phyloP scores from a whole-genome alignment of 1,140 invertebrate species.

The Andrena cerasifolii region DNA sequence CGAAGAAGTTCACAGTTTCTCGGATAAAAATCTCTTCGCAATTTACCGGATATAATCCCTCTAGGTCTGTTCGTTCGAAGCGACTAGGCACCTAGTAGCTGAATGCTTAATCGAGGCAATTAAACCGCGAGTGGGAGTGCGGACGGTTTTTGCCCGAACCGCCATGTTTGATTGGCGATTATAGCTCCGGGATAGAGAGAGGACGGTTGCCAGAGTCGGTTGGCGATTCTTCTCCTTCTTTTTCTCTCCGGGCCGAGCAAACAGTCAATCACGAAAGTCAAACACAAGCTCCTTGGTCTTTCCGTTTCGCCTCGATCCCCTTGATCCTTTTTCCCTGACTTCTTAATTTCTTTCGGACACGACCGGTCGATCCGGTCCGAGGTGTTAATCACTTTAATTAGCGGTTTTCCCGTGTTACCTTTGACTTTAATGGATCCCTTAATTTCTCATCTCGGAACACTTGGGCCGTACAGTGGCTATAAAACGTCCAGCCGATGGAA shows the following conservation, averaged over 20 bases:
- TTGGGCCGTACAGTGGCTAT: conserved; percentile 39
- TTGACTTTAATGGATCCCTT: conserved; percentile 65
- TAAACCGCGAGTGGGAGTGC: conserved; percentile 3
- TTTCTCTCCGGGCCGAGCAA: conserved; percentile 12
- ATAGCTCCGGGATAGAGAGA: conserved; percentile 55
- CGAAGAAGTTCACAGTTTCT: not conserved
- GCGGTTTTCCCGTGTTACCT: conserved; percentile 56
- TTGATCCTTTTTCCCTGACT: conserved; percentile 61
- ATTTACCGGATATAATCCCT: not conserved
- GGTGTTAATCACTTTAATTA: conserved; percentile 72
- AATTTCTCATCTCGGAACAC: conserved; percentile 62
- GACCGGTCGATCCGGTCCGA: conserved; percentile 56
- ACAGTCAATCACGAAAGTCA: conserved; percentile 65
- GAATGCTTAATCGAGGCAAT: conserved; percentile 41
- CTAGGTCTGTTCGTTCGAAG: too few relatives aligned
- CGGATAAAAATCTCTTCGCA: not conserved
- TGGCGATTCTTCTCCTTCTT: conserved; percentile 16
- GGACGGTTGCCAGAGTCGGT: not conserved
- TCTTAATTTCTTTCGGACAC: conserved; percentile 42
- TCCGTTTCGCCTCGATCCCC: conserved; percentile 27
- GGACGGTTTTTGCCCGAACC: conserved; percentile 37
- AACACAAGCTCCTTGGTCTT: conserved; percentile 44
- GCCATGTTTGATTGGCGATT: conserved; percentile 74
- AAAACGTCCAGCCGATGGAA: conserved; percentile 49
- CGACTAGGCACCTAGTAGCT: too few relatives aligned